Conservation (phyloP, 2,888 invertebrate species). For the Aleiodes leptofemur region DNA sequence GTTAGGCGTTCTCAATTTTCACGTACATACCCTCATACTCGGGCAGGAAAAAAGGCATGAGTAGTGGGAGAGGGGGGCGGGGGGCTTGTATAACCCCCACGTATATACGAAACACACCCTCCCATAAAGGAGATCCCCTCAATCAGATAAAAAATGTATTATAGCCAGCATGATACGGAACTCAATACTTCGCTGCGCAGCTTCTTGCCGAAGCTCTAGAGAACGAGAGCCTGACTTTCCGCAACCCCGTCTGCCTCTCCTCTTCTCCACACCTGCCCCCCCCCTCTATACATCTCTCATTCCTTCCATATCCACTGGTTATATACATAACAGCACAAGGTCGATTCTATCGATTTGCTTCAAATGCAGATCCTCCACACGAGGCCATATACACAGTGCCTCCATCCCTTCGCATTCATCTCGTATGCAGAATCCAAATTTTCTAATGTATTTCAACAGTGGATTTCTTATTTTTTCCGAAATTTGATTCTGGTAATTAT, state of each 20-base stretch:
- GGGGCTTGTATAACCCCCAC: conserved; percentile 50
- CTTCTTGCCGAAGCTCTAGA: conserved; percentile 55
- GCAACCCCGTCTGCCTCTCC: conserved; percentile 33
- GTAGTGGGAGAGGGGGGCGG: too few species aligned
- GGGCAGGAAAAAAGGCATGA: conserved; percentile 42
- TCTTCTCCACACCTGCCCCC: not conserved
- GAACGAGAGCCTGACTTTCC: conserved; percentile 44
- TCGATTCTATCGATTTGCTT: conserved; percentile 60
- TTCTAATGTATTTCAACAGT: too few species aligned
- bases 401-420: too few species aligned
- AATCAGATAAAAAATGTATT: conserved; percentile 76
- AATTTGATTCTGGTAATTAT: too few species aligned
- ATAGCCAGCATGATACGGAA: conserved; percentile 75
- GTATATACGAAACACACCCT: conserved; percentile 66
- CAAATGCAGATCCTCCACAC: conserved; percentile 60
- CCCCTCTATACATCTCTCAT: conserved; percentile 26
- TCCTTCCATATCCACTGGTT: conserved; percentile 18
- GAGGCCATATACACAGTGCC: too few species aligned
- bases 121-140: conserved; percentile 75
- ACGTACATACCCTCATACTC: conserved; percentile 53
- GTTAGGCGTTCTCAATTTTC: conserved; percentile 41
- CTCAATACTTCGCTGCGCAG: conserved; percentile 70
- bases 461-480: too few species aligned
- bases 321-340: conserved; percentile 27
- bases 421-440: too few species aligned